phyloP scores from a whole-genome alignment of 1,140 invertebrate species.

The Meloidogyne hapla region DNA sequence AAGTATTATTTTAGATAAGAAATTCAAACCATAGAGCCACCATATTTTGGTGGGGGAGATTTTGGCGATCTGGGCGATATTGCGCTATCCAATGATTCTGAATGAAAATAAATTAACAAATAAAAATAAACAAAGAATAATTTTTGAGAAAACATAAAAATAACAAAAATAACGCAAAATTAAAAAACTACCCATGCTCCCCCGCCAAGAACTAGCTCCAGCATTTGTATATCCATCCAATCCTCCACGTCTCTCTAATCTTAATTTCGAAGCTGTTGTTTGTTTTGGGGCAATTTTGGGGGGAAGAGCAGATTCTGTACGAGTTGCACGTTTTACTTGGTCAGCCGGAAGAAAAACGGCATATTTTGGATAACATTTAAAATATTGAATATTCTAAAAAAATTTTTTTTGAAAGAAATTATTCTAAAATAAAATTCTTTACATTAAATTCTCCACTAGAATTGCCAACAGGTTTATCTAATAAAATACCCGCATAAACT shows the following conservation, averaged over 20 bases:
- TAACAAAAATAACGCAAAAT: not conserved
- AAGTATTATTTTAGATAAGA: not conserved
- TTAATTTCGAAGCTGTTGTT: slow-evolving; percentile 41
- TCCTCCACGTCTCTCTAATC: slow-evolving; percentile 32
- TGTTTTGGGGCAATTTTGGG: slow-evolving; percentile 28
- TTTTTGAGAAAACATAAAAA: not conserved
- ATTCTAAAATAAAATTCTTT: not conserved
- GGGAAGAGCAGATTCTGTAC: slow-evolving; percentile 12
- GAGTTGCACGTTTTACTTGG: slow-evolving; percentile 34
- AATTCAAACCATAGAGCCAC: slow-evolving; percentile 65
- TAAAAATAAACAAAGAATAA: not conserved
- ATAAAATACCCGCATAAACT: slow-evolving; percentile 68
- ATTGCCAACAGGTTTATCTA: slow-evolving; percentile 67
- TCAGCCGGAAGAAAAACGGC: slow-evolving; percentile 45
- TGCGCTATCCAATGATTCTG: slow-evolving; percentile 25
- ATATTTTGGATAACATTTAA: slow-evolving; percentile 49
- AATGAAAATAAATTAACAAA: not conserved
- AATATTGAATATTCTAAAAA: slow-evolving; percentile 48
- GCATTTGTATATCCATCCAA: slow-evolving; percentile 17
- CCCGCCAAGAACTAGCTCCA: not conserved
- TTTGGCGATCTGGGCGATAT: slow-evolving; percentile 1
- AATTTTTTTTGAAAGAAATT: slow-evolving; percentile 10
- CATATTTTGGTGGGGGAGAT: slow-evolving; percentile 30
- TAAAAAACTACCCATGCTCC: not conserved
- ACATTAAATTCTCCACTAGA: slow-evolving; percentile 65